Evolutionary conservation across 2,113 vertebrate genomes (phyloP).

Genomic region (Pogona vitticeps): DNA sequence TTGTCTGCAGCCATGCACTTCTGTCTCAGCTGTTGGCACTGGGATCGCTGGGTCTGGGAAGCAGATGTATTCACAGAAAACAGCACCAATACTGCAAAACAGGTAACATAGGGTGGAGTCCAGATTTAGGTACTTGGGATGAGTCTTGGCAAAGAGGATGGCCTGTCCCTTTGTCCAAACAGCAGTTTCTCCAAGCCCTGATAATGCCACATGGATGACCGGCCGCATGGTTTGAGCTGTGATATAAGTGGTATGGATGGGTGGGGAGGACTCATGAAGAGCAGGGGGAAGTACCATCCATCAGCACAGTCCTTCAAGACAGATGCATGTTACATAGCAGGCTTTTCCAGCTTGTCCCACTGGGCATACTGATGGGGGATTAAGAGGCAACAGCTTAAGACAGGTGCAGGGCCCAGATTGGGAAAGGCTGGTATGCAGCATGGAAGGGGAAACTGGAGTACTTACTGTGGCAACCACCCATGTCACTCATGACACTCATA

Average conservation of each 20-base stretch:
- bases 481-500: no score
- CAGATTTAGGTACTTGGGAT: not conserved
- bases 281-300: not conserved
- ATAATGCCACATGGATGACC: no score
- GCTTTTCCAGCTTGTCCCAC: not conserved
- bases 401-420: not conserved
- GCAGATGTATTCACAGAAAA: conserved; percentile 46
- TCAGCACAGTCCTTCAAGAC: not conserved
- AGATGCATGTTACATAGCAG: not conserved
- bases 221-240: not conserved
- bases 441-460: no score
- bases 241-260: not conserved
- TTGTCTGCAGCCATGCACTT: conserved; percentile 61
- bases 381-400: no score
- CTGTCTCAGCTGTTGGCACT: conserved; percentile 66
- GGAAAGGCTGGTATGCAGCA: not conserved
- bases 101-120: conserved; percentile 5
- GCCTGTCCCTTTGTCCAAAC: no score
- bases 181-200: no score
- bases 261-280: not conserved
- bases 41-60: conserved; percentile 51
- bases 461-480: no score
- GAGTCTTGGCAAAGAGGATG: no score
- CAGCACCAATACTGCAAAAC: conserved; percentile 65
- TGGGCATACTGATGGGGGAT: not conserved